Percentiles rank a stretch among this genome's conserved stretches.
phyloP scores from a whole-genome alignment of 2,888 invertebrate species.

The Seira ritae region DNA sequence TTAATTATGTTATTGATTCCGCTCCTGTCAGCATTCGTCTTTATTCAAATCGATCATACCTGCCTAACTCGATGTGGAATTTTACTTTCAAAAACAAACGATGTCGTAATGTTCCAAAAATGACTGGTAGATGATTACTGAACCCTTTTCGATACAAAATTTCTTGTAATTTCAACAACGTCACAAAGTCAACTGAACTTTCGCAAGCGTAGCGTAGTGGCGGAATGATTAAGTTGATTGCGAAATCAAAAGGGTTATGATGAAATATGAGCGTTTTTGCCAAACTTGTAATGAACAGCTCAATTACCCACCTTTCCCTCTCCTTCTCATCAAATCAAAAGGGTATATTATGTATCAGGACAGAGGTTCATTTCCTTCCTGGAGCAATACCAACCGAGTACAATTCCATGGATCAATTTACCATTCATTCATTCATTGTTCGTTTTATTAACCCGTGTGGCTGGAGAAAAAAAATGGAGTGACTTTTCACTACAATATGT shows the following conservation, averaged over 20 bases:
- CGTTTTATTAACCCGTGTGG: not conserved
- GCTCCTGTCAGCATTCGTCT: no score
- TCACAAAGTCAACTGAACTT: no score
- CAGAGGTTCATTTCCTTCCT: not conserved
- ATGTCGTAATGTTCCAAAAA: not conserved
- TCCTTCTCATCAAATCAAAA: not conserved
- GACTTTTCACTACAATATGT: not conserved
- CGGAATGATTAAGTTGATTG: not conserved
- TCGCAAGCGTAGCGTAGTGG: not conserved
- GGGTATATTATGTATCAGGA: not conserved
- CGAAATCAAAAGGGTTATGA: constrained; percentile 3
- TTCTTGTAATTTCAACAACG: no score
- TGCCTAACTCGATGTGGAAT: not conserved
- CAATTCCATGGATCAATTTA: not conserved
- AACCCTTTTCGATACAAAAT: not conserved
- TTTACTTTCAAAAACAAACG: not conserved
- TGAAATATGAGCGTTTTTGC: not conserved
- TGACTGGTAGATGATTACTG: not conserved
- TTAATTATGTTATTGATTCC: no score
- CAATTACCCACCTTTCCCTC: not conserved
- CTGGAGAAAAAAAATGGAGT: not conserved
- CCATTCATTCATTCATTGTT: not conserved
- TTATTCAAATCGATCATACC: not conserved
- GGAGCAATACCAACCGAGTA: not conserved
- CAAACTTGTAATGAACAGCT: not conserved